phyloP scores from a whole-genome alignment of 1,140 invertebrate genomes.

The Myzus persicae region DNA sequence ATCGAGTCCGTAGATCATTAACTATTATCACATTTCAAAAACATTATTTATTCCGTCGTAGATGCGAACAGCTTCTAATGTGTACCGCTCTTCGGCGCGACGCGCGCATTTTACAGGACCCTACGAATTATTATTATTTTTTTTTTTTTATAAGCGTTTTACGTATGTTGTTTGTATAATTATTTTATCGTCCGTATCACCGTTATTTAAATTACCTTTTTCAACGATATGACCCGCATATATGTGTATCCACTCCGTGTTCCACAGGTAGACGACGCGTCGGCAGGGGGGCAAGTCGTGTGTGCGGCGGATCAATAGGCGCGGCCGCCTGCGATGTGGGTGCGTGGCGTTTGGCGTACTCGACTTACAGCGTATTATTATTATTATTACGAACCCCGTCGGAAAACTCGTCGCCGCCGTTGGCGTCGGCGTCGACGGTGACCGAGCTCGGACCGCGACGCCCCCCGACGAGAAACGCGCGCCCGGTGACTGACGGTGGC shows the following conservation, averaged over 20 bases:
- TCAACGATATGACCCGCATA: slow-evolving; percentile 52
- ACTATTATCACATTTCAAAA: too few species aligned
- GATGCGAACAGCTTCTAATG: too few species aligned
- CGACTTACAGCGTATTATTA: not conserved
- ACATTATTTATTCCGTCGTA: too few species aligned
- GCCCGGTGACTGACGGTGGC: not conserved
- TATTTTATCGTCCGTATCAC: not conserved
- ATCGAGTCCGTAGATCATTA: too few species aligned
- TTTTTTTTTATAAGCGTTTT: too few species aligned
- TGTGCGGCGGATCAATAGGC: slow-evolving; percentile 33
- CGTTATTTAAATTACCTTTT: slow-evolving; percentile 35
- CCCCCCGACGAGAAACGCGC: slow-evolving; percentile 14
- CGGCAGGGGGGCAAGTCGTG: slow-evolving; percentile 32
- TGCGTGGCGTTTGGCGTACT: not conserved
- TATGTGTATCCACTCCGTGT: not conserved
- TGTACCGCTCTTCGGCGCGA: not conserved
- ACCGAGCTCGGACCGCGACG: not conserved
- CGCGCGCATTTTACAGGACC: too few species aligned
- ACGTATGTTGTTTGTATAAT: not conserved
- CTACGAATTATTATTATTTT: too few species aligned
- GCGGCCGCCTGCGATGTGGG: not conserved
- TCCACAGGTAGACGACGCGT: slow-evolving; percentile 55
- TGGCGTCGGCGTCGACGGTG: not conserved
- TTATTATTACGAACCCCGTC: not conserved
- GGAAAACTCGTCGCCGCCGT: not conserved